Base-by-base conservation (phyloP, 2,888 invertebrate genomes). In the Oxyteleia sp. region DNA sequence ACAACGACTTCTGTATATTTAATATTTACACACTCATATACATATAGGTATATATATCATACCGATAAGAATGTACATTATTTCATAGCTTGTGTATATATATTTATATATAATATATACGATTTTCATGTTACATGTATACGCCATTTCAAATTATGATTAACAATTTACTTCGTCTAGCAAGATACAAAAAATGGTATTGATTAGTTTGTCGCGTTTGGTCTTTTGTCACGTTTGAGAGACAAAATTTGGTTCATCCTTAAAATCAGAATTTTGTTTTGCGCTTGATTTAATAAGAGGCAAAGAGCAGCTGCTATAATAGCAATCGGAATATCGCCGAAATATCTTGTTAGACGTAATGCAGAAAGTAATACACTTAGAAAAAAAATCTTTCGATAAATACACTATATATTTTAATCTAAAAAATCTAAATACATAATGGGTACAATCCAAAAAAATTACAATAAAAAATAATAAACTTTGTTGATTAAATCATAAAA, bases 261-360 rank as follows among this genome's bases (percentile, higher is more conserved):
- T 18, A 23, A 32, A 11, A 55, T 15, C 29, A 15, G 8, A 74
- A 49, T 26, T 55, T 64, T 49, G 66, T 47, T 61, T 83, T 80
- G 80, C 80, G 57, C 26, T 26, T 23, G 59, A 47, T 59, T 81
- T 76, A 83, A 85, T 82, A 26, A 26, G 26, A n/a, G n/a, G n/a
- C n/a, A n/a, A n/a, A n/a, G n/a, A n/a, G n/a, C n/a, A n/a, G n/a
- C n/a, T n/a, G n/a, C n/a, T n/a, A n/a, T n/a, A n/a, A n/a, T n/a
- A n/a, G n/a, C n/a, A n/a, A n/a, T n/a, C n/a, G n/a, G n/a, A n/a
- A n/a, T n/a, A n/a, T n/a, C n/a, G n/a, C n/a, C n/a, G n/a, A n/a
- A n/a, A n/a, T n/a, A n/a, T n/a, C n/a, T n/a, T n/a, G n/a, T n/a
- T n/a, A n/a, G n/a, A n/a, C n/a, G n/a, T n/a, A n/a, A n/a, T n/a